Base-by-base conservation (phyloP, 2,113 vertebrate genomes). In the Takifugu flavidus region DNA sequence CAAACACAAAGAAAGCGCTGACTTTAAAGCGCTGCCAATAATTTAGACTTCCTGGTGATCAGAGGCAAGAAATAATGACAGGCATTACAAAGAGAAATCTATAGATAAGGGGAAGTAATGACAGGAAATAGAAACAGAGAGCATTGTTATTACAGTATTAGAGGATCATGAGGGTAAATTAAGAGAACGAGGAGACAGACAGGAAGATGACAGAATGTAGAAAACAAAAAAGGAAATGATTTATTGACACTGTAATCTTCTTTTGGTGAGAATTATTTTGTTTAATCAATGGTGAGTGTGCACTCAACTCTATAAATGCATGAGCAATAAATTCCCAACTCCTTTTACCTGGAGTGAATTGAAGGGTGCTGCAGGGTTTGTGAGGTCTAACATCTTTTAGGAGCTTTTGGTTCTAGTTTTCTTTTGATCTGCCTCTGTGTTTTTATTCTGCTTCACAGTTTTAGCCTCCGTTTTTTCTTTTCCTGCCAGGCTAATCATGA, bases 1-100 rank as follows among this genome's bases (percentile, higher is more conserved):
- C 89, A 75, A 46, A 14, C 59, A 63, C 3, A 34, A 78, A 90
- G 85, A 90, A 89, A 88, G 53, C 62, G 67, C 74, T 67, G 75
- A 53, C 76, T 78, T 81, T 70, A 90, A 89, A 88, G 53, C 62
- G 67, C 74, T 67, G 75, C 51, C 76, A 77, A 80, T 70, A 74
- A 78, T 84, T 74, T 76, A 50, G 6, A 27, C 59, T 87, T 86
- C 82, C 77, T 55, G 44, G 59, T 47, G 62, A 61, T 51, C 59
- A 47, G 70, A 67, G 53, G 55, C 25, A 60, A 72, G 44, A 55
- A n/a, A 54, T 2, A 15, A 56, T 27, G 34, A 56, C n/a, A 56
- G 45, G 53, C 28, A 70, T 34, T 68, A 8, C 43, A 59, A 66
- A 57, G 27, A 25, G 34, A n/a, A 13, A 10, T 14, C 14, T 11